A percentile compares a stretch with the other conserved stretches of the same genome.
Conservation (phyloP, 2,113 vertebrate genomes). For the Progne subis region DNA sequence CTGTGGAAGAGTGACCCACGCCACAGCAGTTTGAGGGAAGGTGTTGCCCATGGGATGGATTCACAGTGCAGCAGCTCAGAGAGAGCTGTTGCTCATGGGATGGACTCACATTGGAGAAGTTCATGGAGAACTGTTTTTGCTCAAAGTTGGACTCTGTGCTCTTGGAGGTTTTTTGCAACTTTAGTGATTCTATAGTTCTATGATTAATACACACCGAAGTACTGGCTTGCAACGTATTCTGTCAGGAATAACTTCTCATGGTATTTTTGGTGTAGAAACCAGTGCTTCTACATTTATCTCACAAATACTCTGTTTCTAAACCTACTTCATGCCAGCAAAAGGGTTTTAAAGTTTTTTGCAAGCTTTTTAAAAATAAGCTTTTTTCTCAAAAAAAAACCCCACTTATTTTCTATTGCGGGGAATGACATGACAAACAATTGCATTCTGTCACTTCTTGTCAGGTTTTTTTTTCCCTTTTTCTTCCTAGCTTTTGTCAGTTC, state of each 20-base stretch:
- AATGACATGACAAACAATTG: background rate
- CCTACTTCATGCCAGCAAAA: background rate
- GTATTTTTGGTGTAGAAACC: background rate
- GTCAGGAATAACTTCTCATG: background rate
- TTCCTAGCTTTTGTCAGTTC: background rate
- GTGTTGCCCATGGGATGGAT: no score
- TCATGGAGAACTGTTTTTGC: background rate
- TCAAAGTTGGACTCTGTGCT: background rate
- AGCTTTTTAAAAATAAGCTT: background rate
- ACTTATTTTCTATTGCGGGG: background rate
- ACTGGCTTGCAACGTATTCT: background rate
- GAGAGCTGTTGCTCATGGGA: background rate
- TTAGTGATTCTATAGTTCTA: background rate
- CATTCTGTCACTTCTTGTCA: background rate
- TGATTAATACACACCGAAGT: background rate
- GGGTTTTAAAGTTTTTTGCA: background rate
- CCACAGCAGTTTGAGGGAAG: rapidly evolving
- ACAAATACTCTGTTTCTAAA: background rate
- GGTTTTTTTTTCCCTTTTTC: background rate
- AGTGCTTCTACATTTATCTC: background rate
- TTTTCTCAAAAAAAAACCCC: background rate
- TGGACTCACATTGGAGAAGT: background rate
- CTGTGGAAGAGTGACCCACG: rapidly evolving
- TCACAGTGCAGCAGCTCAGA: background rate
- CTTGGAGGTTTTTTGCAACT: background rate